These are phyloP conservation scores for Otis tarda DNA, from an alignment of 2,113 vertebrate genomes.

Conservation along the genomic window DNA sequence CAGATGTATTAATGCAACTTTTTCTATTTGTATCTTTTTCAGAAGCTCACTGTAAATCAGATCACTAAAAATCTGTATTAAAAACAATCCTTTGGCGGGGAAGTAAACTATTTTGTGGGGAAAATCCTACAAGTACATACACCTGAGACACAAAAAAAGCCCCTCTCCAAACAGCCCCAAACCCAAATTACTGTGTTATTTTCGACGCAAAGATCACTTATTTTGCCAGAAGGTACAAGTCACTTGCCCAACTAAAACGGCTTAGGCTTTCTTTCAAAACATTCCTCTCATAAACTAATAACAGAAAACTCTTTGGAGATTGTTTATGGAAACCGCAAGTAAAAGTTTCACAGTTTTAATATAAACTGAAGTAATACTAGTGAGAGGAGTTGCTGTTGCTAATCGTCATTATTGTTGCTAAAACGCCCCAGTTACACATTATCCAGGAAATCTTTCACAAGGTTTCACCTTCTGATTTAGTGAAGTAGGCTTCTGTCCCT, in stretches of 20 bases:
- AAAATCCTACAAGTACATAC: not conserved
- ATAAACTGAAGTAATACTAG: not conserved
- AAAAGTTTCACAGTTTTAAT: not conserved
- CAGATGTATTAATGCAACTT: not conserved
- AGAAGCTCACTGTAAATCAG: not conserved
- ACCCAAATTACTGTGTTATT: not conserved
- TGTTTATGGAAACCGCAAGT: not conserved
- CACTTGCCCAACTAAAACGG: not conserved
- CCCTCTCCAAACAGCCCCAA: not conserved
- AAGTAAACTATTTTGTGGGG: not conserved
- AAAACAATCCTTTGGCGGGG: not conserved
- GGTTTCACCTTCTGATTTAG: not conserved
- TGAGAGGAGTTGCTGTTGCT: not conserved
- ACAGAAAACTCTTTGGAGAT: not conserved
- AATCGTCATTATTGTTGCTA: not conserved
- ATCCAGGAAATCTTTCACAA: not conserved
- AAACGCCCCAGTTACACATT: fast-evolving
- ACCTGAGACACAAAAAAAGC: not conserved
- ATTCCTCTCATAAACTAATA: not conserved
- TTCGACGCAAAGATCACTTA: not conserved
- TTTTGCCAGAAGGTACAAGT: not conserved
- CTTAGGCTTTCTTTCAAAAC: not conserved
- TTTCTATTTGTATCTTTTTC: not conserved
- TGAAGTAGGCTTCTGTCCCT: not conserved
- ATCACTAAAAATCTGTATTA: not conserved